A percentile compares a stretch with the other conserved stretches of the same genome.
Conservation (phyloP, 2,113 vertebrate genomes). For the Tragelaphus buxtoni region DNA sequence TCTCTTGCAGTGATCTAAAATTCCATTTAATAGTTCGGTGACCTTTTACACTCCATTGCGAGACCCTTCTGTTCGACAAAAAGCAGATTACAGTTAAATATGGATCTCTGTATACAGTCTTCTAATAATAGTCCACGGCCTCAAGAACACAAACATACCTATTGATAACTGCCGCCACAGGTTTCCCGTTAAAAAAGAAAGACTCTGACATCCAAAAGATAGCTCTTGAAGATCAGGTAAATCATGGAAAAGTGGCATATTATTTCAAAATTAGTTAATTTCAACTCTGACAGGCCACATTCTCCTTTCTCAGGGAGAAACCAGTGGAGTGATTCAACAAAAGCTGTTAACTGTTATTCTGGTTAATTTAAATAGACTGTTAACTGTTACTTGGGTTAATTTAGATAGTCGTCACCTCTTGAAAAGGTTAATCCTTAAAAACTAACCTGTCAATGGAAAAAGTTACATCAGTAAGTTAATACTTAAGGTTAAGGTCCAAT, state of each 20-base stretch:
- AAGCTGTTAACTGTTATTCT: background rate
- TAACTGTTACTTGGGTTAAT: background rate
- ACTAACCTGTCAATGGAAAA: background rate
- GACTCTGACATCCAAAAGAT: background rate
- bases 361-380: background rate
- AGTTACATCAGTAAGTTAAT: background rate
- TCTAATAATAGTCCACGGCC: background rate
- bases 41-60: background rate
- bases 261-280: background rate
- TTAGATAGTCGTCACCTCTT: background rate
- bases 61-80: background rate
- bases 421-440: background rate
- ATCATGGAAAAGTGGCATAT: background rate
- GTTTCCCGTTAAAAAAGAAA: background rate
- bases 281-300: background rate
- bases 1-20: slow-evolving; percentile 18
- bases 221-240: background rate
- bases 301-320: background rate
- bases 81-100: background rate
- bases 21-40: background rate
- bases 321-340: background rate
- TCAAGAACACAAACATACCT: background rate
- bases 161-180: background rate
- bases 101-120: background rate
- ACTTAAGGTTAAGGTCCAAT: background rate